Evolutionary conservation across 2,888 invertebrate species (phyloP), one percentile per base, ranked within the genome.

Genomic region (Drosophila robusta): DNA sequence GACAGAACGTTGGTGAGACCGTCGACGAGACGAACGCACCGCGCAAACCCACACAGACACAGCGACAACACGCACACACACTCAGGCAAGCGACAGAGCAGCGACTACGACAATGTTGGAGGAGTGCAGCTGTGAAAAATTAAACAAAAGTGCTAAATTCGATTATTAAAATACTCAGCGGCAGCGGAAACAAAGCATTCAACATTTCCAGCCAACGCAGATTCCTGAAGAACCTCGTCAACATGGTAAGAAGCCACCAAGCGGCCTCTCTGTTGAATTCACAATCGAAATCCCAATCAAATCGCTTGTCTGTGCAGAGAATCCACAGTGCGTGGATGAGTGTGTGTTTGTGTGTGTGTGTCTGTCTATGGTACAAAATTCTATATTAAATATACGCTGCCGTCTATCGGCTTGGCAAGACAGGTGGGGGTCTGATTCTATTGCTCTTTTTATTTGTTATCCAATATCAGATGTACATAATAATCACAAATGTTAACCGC

Each of bases 61-160:
- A 55, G 50, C 50, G 51, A 62, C 41, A 46, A 64, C 14, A 47
- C 39, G 44, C 32, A 70, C 65, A 56, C 14, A 65, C 52, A 47
- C 39, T 44, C 34, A 49, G 47, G 36, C 49, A 64, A 74, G 55
- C 58, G 64, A 75, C 64, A 60, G 72, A 75, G 60, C 52, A 80
- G 80, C 78, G 78, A 78, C 78, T 75, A 76, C 81, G 77, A 79
- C 83, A 85, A 85, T 85, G 87, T 78, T 73, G 63, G 62, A 62
- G 70, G 47, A 75, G 71, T 67, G 67, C 56, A 70, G 64, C 60
- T 73, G 80, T 78, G 88, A 86, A 85, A 81, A 87, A 70, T 80
- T 74, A 55, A 80, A 73, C 64, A 71, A 87, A 72, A 85, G 72
- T 80, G 63, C 47, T 41, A 66, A 69, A 66, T 77, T 78, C 44